These are phyloP conservation scores for Diadegma fenestrale DNA, from an alignment of 2,888 invertebrate genomes.

Conservation along the genomic window DNA sequence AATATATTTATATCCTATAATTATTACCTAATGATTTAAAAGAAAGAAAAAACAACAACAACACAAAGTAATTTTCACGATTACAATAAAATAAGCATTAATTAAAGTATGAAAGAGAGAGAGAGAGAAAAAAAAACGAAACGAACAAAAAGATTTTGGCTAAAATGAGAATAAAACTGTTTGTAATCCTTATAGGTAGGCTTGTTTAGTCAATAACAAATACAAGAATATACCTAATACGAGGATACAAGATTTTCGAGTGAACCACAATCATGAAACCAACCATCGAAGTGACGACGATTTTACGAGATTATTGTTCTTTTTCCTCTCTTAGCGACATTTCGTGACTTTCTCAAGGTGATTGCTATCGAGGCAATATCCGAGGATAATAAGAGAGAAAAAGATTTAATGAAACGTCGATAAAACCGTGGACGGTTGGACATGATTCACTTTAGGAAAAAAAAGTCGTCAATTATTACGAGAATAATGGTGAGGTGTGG, in stretches of 20 bases:
- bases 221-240: constrained; percentile 74
- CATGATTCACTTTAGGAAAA: constrained; percentile 59
- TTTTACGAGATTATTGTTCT: constrained; percentile 60
- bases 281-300: constrained; percentile 49
- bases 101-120: constrained; percentile 38
- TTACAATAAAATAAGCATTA: constrained; percentile 38
- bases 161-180: constrained; percentile 52
- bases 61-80: constrained; percentile 71
- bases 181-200: constrained; percentile 77
- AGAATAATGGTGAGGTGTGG: constrained; percentile 70
- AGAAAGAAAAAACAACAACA: constrained; percentile 1
- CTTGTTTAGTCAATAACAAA: constrained; percentile 78
- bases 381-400: constrained; percentile 26
- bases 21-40: constrained; percentile 77
- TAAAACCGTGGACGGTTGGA: constrained; percentile 41
- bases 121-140: constrained; percentile 45
- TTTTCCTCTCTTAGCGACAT: constrained; percentile 39
- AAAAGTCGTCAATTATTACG: constrained; percentile 73
- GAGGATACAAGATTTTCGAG: constrained; percentile 65
- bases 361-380: constrained; percentile 6
- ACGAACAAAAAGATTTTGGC: neutral
- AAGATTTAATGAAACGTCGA: constrained; percentile 26
- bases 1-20: constrained; percentile 67
- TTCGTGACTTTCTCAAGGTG: constrained; percentile 27
- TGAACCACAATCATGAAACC: constrained; percentile 46